Evolutionary conservation across 1,140 invertebrate genomes (phyloP).

Genomic region (Neuroterus valhalla): DNA sequence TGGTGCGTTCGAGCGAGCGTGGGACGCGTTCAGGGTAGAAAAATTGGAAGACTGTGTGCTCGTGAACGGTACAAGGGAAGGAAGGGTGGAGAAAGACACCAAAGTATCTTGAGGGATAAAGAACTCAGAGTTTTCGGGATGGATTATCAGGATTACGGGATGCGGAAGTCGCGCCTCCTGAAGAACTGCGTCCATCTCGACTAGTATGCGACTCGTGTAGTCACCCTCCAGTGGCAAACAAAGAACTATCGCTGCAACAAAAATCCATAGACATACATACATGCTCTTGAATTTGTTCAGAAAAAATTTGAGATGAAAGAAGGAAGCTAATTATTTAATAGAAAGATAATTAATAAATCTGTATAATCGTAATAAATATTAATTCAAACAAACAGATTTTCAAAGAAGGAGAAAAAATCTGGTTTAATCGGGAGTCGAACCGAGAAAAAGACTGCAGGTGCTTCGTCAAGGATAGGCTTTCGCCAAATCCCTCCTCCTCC

Average conservation of each 20-base stretch:
- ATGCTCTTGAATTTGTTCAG: background rate
- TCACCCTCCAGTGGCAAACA: constrained; percentile 70
- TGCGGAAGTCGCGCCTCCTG: constrained; percentile 59
- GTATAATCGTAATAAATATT: no score
- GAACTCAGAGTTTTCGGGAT: constrained; percentile 62
- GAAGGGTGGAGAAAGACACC: constrained; percentile 34
- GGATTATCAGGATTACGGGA: constrained; percentile 65
- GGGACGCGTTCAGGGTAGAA: constrained; percentile 50
- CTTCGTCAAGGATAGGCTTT: no score
- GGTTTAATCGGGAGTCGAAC: no score
- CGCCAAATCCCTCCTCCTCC: no score
- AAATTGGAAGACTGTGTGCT: constrained; percentile 60
- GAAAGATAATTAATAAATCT: constrained; percentile 8
- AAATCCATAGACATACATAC: background rate
- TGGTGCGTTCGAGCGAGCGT: constrained; percentile 39
- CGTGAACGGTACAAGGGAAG: constrained; percentile 40
- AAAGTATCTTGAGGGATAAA: constrained; percentile 61
- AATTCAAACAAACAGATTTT: no score
- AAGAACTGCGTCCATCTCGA: constrained; percentile 64
- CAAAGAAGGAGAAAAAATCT: no score
- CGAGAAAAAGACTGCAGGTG: no score
- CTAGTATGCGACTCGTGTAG: constrained; percentile 62
- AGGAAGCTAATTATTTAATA: background rate
- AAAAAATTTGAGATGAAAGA: no score
- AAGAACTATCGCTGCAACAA: constrained; percentile 65